A percentile compares a stretch with the other conserved stretches of the same genome.
These are phyloP conservation scores for Hyperopisus bebe DNA, from an alignment of 2,113 vertebrate species.

Conservation along the genomic window DNA sequence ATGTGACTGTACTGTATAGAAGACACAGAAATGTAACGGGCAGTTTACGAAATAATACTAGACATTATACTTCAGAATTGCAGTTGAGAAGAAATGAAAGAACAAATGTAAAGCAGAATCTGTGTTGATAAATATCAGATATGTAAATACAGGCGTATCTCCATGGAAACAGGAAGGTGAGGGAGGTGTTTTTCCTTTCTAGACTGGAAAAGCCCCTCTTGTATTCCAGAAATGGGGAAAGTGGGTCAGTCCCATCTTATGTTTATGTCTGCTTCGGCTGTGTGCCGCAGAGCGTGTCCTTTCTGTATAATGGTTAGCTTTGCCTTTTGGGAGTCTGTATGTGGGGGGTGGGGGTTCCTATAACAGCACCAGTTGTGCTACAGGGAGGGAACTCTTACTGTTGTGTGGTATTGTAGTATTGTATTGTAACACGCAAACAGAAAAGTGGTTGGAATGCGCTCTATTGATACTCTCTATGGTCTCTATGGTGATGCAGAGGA, in stretches of 20 bases:
- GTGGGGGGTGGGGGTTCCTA: background rate
- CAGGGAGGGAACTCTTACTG: background rate
- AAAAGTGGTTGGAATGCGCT: background rate
- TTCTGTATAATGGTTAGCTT: conserved; percentile 29
- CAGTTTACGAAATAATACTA: background rate
- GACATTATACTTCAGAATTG: background rate
- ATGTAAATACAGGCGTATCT: background rate
- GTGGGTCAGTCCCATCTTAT: conserved; percentile 39
- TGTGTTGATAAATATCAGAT: background rate
- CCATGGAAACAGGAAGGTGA: conserved; percentile 3
- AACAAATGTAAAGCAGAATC: background rate
- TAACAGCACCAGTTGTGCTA: background rate
- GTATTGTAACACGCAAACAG: background rate
- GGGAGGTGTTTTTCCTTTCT: background rate
- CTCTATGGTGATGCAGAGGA: background rate
- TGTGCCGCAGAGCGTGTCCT: conserved; percentile 24
- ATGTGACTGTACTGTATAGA: background rate
- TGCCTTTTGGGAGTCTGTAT: conserved; percentile 2
- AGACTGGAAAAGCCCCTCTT: conserved; percentile 41
- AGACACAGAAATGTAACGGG: background rate
- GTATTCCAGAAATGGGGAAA: conserved; percentile 35
- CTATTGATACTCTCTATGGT: background rate
- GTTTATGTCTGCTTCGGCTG: conserved; percentile 40
- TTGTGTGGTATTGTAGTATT: too few species aligned
- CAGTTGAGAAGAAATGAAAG: background rate